These are phyloP conservation scores for Abramis brama DNA, from an alignment of 2,113 vertebrate genomes.

Conservation along the genomic window DNA sequence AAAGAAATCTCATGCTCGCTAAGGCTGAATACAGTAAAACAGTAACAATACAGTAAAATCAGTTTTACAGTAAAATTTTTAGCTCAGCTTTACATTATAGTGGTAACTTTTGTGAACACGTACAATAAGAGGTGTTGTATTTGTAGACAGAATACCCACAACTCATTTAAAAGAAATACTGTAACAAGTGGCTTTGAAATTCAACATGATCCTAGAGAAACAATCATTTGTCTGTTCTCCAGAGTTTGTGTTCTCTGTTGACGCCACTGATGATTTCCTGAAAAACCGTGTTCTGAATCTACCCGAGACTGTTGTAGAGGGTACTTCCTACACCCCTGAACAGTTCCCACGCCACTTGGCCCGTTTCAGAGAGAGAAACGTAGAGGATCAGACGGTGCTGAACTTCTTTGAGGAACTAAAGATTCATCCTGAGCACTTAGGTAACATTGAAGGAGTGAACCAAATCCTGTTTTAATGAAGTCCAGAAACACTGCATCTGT, in stretches of 20 bases:
- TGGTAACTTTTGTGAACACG: not conserved
- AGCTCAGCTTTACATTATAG: not conserved
- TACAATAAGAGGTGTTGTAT: not conserved
- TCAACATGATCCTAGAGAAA: not conserved
- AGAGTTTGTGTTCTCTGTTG: conserved; percentile 87
- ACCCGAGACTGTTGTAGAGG: conserved; percentile 78
- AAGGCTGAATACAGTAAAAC: not conserved
- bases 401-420: conserved; percentile 89
- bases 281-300: conserved; percentile 87
- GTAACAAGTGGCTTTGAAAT: not conserved
- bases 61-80: conserved; percentile 1
- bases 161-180: not conserved
- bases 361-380: conserved; percentile 76
- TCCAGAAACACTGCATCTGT: not conserved
- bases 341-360: conserved; percentile 76
- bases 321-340: conserved; percentile 80
- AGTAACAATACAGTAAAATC: not conserved
- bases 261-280: conserved; percentile 84
- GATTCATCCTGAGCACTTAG: conserved; percentile 78
- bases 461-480: not conserved
- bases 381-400: conserved; percentile 77
- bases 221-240: conserved; percentile 10
- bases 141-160: not conserved
- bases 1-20: not conserved
- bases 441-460: conserved; percentile 68